These are phyloP conservation scores for Hystrix brachyura DNA, from an alignment of 2,113 vertebrate species.

Conservation along the genomic window DNA sequence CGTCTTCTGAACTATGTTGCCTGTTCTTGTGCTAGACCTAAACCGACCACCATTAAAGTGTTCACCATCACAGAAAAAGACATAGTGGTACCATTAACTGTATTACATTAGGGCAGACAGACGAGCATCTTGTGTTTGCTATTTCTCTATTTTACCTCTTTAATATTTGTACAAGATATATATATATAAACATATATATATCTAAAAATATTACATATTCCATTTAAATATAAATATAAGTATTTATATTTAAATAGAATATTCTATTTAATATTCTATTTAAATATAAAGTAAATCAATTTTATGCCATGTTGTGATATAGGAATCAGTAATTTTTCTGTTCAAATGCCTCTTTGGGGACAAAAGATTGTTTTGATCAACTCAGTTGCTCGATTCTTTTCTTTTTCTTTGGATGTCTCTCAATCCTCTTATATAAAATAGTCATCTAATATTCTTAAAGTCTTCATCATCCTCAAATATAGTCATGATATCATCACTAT, in stretches of 20 bases:
- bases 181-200: not conserved
- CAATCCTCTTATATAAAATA: not conserved
- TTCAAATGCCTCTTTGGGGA: not conserved
- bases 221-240: no score
- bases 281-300: not conserved
- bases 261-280: no score
- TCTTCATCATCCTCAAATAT: not conserved
- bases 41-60: not conserved
- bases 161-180: no score
- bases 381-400: not conserved
- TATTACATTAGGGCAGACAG: accelerated
- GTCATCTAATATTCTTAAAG: not conserved
- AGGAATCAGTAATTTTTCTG: not conserved
- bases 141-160: not conserved
- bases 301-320: no score
- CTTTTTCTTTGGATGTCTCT: not conserved
- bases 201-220: no score
- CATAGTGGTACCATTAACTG: not conserved
- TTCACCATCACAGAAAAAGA: not conserved
- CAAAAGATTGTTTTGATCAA: no score
- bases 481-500: not conserved
- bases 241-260: no score
- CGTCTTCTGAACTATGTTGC: not conserved
- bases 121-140: not conserved
- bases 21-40: not conserved